Evolutionary conservation across 2,797 vertebrate species (phyloP).

Genomic region (Diplodus puntazzo): DNA sequence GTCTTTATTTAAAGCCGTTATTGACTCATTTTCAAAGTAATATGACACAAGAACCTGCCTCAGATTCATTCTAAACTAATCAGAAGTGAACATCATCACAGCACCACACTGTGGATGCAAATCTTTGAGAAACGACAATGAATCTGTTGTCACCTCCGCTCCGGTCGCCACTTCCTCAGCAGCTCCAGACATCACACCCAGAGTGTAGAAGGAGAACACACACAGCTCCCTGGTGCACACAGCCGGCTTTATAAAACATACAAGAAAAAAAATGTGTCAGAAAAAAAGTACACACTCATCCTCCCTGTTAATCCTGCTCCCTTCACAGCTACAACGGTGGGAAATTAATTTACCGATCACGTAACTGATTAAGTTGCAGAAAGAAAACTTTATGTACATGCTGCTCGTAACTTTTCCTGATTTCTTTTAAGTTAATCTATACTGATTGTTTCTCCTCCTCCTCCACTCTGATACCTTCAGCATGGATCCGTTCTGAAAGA

Average conservation of each 20-base stretch:
- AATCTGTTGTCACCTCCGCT: slow-evolving; percentile 89
- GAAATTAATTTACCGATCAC: slow-evolving; percentile 18
- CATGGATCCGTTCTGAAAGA: slow-evolving; percentile 99
- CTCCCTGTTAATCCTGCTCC: neutral
- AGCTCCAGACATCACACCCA: slow-evolving; percentile 98
- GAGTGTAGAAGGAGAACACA: slow-evolving; percentile 98
- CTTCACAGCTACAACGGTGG: neutral
- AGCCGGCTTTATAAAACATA: slow-evolving; percentile 87
- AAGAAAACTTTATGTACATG: neutral
- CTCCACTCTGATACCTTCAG: slow-evolving; percentile 89
- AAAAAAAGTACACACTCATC: neutral
- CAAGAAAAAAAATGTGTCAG: slow-evolving; percentile 58
- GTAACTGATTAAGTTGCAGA: slow-evolving; percentile 11
- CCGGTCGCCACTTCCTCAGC: slow-evolving; percentile 98
- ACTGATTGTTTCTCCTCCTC: neutral
- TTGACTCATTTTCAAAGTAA: neutral
- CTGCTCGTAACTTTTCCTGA: neutral
- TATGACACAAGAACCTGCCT: neutral
- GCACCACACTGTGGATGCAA: no score
- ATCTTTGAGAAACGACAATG: neutral
- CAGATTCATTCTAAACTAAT: neutral
- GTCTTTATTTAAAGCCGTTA: neutral
- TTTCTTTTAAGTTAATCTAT: neutral
- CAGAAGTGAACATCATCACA: neutral
- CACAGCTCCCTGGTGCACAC: slow-evolving; percentile 98